Conservation (phyloP, 2,113 vertebrate species). For the Triplophysa siluroides region DNA sequence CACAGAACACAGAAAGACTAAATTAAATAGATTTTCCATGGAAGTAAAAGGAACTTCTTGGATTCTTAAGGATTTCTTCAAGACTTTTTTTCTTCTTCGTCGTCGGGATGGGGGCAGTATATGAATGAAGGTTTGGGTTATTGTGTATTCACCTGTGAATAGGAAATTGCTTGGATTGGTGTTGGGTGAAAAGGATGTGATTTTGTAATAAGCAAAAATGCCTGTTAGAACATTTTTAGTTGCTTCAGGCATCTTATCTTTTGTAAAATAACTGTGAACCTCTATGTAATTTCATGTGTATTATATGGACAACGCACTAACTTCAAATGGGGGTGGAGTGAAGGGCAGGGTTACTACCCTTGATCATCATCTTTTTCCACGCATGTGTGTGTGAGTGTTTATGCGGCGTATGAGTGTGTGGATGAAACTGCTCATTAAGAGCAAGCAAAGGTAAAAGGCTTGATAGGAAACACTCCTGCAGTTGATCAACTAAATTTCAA, state of each 20-base stretch:
- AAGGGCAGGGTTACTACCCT: constrained; percentile 47
- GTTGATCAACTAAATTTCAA: constrained; percentile 31
- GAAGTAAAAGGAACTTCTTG: constrained; percentile 55
- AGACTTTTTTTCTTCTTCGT: constrained; percentile 54
- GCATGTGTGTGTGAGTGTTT: constrained; percentile 65
- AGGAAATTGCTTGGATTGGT: constrained; percentile 52
- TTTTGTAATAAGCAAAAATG: constrained; percentile 64
- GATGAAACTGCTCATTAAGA: constrained; percentile 41
- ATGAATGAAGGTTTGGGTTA: constrained; percentile 30
- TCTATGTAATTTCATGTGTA: constrained; percentile 73
- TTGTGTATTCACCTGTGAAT: constrained; percentile 53
- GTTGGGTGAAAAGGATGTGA: constrained; percentile 48
- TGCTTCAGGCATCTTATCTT: constrained; percentile 72
- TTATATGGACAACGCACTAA: constrained; percentile 69
- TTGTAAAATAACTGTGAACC: constrained; percentile 75
- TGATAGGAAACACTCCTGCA: constrained; percentile 60
- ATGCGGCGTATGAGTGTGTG: constrained; percentile 60
- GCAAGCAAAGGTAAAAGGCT: constrained; percentile 44
- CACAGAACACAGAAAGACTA: neutral
- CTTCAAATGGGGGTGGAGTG: constrained; percentile 60
- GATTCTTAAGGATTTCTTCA: constrained; percentile 58
- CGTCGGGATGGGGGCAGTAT: constrained; percentile 26
- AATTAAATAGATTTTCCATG: constrained; percentile 48
- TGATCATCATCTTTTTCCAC: constrained; percentile 65
- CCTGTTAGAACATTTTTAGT: constrained; percentile 69